Base-by-base conservation (phyloP, 1,140 invertebrate genomes). In the Nomia melanderi region DNA sequence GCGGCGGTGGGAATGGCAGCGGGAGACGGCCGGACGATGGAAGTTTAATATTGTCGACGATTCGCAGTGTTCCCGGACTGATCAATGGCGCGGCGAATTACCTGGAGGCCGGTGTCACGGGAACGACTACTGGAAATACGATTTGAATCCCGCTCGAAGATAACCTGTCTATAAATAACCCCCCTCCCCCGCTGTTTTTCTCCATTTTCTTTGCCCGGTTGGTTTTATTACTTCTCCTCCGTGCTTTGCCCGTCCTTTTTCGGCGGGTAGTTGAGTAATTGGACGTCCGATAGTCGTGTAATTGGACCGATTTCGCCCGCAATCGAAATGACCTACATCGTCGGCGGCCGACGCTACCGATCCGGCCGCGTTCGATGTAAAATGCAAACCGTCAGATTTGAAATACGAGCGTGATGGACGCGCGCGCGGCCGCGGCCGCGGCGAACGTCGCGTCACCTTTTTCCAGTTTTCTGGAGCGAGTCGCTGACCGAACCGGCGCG, bases 41-140 rank as follows among this genome's bases (percentile, higher is more conserved):
- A 84, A 74, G 83, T 84, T 84, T 84, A 84, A 84, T 83, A 84
- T 83, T 77, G 81, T 78, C 81, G 66, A 80, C 82, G 63, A 80
- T 83, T 83, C 73, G 67, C 39, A 25, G 36, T 73, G 65, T 74
- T 71, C 73, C 36, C 33, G 20, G 41, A n/a, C n/a, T n/a, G n/a
- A n/a, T 50, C 44, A 47, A 41, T 54, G 47, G n/a, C 7, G 23
- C 31, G 17, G 65, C 62, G 79, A 83, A 83, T 83, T 80, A 83
- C 59, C 50, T 36, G 65, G 54, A 65, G 44, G 27, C 50, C 56
- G 63, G 57, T 44, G 60, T 65, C 66, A 65, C 39, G 69, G 56
- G 59, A 78, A 83, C 69, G 71, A 62, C 70, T 59, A 36, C 47
- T 79, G 77, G 79, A 44, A 82, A 82, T 69, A 60, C 41, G 41